These are phyloP conservation scores for Cygnus atratus DNA, from an alignment of 2,113 vertebrate genomes.

Conservation along the genomic window DNA sequence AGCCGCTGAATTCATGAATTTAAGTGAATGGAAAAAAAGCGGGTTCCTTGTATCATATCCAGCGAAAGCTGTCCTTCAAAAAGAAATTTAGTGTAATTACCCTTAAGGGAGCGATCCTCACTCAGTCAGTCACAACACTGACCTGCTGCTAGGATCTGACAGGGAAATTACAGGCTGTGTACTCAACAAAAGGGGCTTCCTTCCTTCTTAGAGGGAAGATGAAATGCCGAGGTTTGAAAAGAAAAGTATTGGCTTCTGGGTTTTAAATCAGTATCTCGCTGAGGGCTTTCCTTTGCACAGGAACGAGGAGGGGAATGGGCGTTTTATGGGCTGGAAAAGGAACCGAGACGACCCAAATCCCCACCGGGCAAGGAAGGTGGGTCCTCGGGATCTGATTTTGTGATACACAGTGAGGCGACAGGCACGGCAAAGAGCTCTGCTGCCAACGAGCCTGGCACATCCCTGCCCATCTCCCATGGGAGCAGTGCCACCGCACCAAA, in stretches of 20 bases:
- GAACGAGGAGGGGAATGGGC: background rate
- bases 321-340: background rate
- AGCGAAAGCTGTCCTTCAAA: constrained; percentile 82
- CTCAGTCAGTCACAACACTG: constrained; percentile 86
- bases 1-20: constrained; percentile 68
- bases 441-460: background rate
- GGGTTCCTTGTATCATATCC: constrained; percentile 75
- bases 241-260: constrained; percentile 66
- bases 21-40: constrained; percentile 65
- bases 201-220: constrained; percentile 56
- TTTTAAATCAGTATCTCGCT: constrained; percentile 8
- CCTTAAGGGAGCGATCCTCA: constrained; percentile 80
- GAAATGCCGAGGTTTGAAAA: constrained; percentile 56
- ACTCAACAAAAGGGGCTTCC: constrained; percentile 76
- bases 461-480: background rate
- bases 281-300: constrained; percentile 11
- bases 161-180: constrained; percentile 82
- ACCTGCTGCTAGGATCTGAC: constrained; percentile 80
- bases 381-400: background rate
- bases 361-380: accelerated
- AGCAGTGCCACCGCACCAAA: accelerated
- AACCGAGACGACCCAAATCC: background rate
- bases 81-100: constrained; percentile 83
- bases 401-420: accelerated
- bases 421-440: background rate